These are phyloP conservation scores for Piezodorus guildinii DNA, from an alignment of 1,140 invertebrate species.

Conservation along the genomic window DNA sequence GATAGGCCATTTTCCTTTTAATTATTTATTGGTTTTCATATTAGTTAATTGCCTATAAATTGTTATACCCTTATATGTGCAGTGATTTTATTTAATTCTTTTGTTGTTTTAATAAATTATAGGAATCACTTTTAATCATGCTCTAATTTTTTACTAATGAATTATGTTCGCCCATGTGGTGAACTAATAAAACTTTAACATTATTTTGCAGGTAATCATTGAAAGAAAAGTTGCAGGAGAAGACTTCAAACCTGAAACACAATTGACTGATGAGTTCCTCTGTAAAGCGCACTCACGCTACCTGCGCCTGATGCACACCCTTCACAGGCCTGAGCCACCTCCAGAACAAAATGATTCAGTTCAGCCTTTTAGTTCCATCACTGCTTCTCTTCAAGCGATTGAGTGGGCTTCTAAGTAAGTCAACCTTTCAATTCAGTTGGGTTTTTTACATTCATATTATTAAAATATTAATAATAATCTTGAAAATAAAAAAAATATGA, in stretches of 20 bases:
- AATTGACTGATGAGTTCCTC: slow-evolving; percentile 13
- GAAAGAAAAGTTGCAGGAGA: slow-evolving; percentile 1
- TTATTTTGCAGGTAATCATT: slow-evolving; percentile 2
- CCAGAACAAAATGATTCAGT: neutral
- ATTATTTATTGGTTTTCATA: too few relatives aligned
- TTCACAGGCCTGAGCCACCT: slow-evolving; percentile 14
- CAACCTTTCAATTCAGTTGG: neutral
- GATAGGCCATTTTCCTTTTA: too few relatives aligned
- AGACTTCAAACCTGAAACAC: neutral
- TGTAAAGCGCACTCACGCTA: neutral
- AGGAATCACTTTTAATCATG: too few relatives aligned
- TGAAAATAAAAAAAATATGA: too few relatives aligned
- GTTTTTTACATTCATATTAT: too few relatives aligned
- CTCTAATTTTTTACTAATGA: neutral
- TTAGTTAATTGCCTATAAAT: too few relatives aligned
- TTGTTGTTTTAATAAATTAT: too few relatives aligned
- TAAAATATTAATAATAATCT: too few relatives aligned
- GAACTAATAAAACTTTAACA: too few relatives aligned
- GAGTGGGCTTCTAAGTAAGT: slow-evolving; percentile 7
- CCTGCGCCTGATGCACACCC: neutral
- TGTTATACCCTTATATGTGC: too few relatives aligned
- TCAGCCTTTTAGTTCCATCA: neutral
- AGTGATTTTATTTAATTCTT: too few relatives aligned
- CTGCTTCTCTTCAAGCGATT: neutral
- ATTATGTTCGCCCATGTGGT: too few relatives aligned